A percentile compares a stretch with the other conserved stretches of the same genome.
These are phyloP conservation scores for Periophthalmus magnuspinnatus DNA, from an alignment of 2,797 vertebrate species.

Conservation along the genomic window DNA sequence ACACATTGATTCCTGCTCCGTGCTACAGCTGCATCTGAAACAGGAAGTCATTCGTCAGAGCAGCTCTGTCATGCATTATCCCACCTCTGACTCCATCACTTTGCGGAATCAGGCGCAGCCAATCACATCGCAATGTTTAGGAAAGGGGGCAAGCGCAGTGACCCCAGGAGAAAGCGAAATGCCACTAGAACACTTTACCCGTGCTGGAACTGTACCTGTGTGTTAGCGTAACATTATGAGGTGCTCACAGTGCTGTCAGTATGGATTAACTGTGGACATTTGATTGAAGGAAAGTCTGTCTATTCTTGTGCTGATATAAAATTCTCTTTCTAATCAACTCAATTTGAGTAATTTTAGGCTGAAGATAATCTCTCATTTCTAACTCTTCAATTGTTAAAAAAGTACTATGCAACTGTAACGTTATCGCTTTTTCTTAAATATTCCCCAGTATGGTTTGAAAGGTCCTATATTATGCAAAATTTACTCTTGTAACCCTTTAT, in stretches of 20 bases:
- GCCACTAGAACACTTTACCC: neutral
- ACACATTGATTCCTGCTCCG: conserved; percentile 54
- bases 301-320: conserved; percentile 40
- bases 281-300: conserved; percentile 37
- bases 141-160: conserved; percentile 10
- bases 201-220: conserved; percentile 5
- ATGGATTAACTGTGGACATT: conserved; percentile 42
- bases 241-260: conserved; percentile 4
- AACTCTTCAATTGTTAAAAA: no score
- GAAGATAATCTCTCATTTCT: conserved; percentile 35
- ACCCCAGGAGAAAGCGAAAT: conserved; percentile 5
- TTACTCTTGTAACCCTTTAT: no score
- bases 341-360: conserved; percentile 62
- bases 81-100: conserved; percentile 48
- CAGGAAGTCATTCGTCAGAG: conserved; percentile 61
- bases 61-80: conserved; percentile 45
- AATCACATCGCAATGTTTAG: conserved; percentile 21
- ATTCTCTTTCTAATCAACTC: conserved; percentile 33
- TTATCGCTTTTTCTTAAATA: no score
- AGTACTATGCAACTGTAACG: no score
- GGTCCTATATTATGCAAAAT: no score
- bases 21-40: conserved; percentile 16
- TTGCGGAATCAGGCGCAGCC: conserved; percentile 43
- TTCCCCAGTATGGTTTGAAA: no score
- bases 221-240: neutral